Conservation (phyloP, 2,888 invertebrate genomes). For the Platynereis dumerilii region DNA sequence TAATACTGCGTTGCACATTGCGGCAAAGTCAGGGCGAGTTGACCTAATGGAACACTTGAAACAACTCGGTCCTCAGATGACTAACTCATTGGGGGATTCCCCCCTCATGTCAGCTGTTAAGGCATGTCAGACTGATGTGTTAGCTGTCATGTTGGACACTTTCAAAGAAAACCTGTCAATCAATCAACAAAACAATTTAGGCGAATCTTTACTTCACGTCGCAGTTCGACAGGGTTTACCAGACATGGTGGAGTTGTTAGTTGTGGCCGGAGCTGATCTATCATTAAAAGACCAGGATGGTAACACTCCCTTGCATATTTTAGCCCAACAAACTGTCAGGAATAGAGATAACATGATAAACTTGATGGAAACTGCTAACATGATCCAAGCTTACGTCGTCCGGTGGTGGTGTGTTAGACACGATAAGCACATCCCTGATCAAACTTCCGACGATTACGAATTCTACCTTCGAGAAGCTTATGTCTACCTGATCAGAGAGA, state of each 20-base stretch:
- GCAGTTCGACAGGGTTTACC: conserved; percentile 30
- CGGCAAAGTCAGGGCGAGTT: conserved; percentile 41
- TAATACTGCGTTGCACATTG: conserved; percentile 57
- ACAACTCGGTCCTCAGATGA: conserved; percentile 9
- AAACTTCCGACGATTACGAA: conserved; percentile 38
- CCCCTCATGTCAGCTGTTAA: conserved; percentile 38
- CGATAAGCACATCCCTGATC: conserved; percentile 42
- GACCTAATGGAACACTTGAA: conserved; percentile 26
- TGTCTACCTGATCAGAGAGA: conserved; percentile 42
- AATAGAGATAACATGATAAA: conserved; percentile 32
- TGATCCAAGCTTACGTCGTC: conserved; percentile 39
- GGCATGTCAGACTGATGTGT: conserved; percentile 13
- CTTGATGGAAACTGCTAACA: conserved; percentile 43
- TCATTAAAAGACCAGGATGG: conserved; percentile 44
- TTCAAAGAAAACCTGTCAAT: conserved; percentile 37
- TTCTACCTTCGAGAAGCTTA: conserved; percentile 42
- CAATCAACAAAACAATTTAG: conserved; percentile 30
- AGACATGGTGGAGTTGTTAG: conserved; percentile 40
- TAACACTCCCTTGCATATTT: conserved; percentile 51
- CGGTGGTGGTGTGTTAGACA: conserved; percentile 54
- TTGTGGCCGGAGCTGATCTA: conserved; percentile 48
- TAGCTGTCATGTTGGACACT: conserved; percentile 26
- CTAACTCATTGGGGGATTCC: conserved; percentile 29
- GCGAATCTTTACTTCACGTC: conserved; percentile 36
- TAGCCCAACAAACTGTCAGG: conserved; percentile 41